Base-by-base conservation (phyloP, 2,113 vertebrate species). In the Symphodus melops region DNA sequence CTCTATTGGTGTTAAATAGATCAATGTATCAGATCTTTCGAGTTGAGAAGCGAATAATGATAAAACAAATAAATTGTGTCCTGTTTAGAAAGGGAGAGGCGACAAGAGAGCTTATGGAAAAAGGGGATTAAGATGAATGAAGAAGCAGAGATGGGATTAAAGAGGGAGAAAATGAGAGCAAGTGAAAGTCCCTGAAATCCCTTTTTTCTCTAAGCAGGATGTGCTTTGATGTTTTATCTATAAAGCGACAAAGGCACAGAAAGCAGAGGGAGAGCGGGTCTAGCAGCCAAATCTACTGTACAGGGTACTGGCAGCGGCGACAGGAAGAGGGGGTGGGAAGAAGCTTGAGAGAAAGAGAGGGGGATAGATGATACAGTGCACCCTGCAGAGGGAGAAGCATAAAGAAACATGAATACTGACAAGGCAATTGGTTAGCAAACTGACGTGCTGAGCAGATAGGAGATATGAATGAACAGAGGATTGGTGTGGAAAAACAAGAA, bases 201-300 rank as follows among this genome's bases (percentile, higher is more conserved):
- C 57, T 75, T 88, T 79, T 75, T 68, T 86, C 85, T 88, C 79
- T 56, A 70, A 85, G 88, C 88, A 81, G 84, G 81, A 88, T 88
- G 75, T 74, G 84, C 89, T 91, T 92, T 92, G 88, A 92, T 91
- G 91, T 93, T 92, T 91, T 92, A 92, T 93, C 92, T 91, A 81
- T 79, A 84, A 81, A 84, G 81, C 52, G 67, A 91, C 85, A 91
- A 88, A 85, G 79, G 77, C 75, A 75, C 77, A 83, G 86, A 86
- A 82, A 86, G 78, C 81, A 75, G 78, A 88, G 84, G 5, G 28
- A 77, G 73, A 89, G 83, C 63, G 23, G 58, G 76, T 87, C 71
- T 69, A 48, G 78, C 77, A 86, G 88, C 84, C 88, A 85, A 81
- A 86, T 85, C 81, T 81, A 78, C 75, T 77, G 69, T 74, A 77